phyloP scores from a whole-genome alignment of 2,797 vertebrate species.

The Chrosomus eos region DNA sequence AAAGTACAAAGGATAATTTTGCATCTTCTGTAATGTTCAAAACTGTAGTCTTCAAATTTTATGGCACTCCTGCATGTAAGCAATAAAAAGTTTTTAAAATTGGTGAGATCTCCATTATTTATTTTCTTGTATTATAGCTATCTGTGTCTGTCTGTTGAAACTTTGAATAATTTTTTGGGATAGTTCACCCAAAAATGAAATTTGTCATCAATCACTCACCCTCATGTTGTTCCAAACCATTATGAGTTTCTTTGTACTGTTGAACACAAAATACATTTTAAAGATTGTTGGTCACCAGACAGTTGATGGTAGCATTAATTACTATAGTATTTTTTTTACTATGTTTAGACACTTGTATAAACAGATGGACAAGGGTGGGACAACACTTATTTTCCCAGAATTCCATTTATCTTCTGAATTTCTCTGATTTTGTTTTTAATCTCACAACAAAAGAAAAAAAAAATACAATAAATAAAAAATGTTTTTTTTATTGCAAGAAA shows the following conservation, averaged over 20 bases:
- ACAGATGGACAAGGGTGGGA: not conserved
- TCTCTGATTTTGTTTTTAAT: not conserved
- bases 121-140: not conserved
- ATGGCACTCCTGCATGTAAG: conserved; percentile 85
- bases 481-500: too few relatives aligned
- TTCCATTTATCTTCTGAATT: not conserved
- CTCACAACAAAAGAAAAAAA: not conserved
- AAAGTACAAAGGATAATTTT: conserved; percentile 67
- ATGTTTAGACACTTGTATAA: not conserved
- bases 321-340: too few relatives aligned
- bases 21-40: conserved; percentile 82
- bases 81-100: conserved; percentile 86
- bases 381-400: not conserved
- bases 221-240: too few relatives aligned
- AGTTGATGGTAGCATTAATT: too few relatives aligned
- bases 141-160: not conserved
- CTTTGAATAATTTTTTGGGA: not conserved
- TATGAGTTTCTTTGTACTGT: too few relatives aligned
- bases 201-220: too few relatives aligned
- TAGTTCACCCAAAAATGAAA: too few relatives aligned
- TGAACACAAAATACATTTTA: too few relatives aligned
- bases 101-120: not conserved
- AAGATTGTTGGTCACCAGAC: too few relatives aligned
- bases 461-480: not conserved
- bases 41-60: conserved; percentile 71